These are phyloP conservation scores for Myocastor coypus DNA, from an alignment of 2,113 vertebrate genomes.

Conservation along the genomic window DNA sequence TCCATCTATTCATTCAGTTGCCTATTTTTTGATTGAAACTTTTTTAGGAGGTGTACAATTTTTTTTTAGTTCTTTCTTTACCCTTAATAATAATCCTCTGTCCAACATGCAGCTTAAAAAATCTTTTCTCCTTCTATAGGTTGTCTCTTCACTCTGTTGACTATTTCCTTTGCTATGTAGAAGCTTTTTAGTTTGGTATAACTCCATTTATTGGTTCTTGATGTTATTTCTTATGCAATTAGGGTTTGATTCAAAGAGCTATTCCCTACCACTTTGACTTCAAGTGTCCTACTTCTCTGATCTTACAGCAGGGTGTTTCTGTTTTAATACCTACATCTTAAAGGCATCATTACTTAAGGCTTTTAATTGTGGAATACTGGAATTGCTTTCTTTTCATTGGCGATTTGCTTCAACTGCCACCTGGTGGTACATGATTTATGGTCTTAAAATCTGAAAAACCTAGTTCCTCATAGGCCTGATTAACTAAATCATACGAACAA, in stretches of 20 bases:
- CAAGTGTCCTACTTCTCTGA: background rate
- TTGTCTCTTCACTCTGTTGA: background rate
- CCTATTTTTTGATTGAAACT: background rate
- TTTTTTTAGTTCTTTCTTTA: background rate
- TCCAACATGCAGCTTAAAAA: background rate
- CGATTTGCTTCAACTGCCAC: conserved; percentile 49
- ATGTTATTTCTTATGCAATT: background rate
- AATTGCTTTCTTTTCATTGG: conserved; percentile 48
- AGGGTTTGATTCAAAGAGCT: background rate
- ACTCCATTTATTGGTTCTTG: background rate
- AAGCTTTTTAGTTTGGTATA: background rate
- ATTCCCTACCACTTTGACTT: background rate
- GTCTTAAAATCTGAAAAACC: background rate
- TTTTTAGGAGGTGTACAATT: background rate
- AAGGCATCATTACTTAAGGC: background rate
- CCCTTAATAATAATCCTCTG: background rate
- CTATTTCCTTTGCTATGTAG: background rate
- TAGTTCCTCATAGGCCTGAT: background rate
- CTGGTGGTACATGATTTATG: conserved; percentile 44
- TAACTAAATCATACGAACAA: conserved; percentile 27
- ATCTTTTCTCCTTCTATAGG: background rate
- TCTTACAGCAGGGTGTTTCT: background rate
- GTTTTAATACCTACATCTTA: background rate
- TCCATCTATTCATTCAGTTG: background rate
- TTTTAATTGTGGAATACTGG: background rate